These are phyloP conservation scores for Nebria ingens DNA, from an alignment of 1,140 invertebrate genomes.

Conservation along the genomic window DNA sequence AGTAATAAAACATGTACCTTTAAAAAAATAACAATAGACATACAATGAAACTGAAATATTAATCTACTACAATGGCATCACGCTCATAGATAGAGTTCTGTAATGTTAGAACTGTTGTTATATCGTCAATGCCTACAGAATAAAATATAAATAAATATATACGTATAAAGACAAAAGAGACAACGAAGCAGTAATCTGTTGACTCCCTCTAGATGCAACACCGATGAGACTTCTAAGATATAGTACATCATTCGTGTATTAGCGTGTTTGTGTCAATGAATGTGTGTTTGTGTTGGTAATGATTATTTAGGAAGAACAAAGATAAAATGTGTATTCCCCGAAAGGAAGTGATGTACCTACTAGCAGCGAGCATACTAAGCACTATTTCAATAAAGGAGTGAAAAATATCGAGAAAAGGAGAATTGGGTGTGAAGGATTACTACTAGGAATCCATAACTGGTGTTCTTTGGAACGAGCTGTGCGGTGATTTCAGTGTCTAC, in stretches of 20 bases:
- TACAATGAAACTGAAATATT: constrained; percentile 14
- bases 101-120: constrained; percentile 19
- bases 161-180: too few relatives aligned
- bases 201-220: constrained; percentile 7
- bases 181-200: constrained; percentile 4
- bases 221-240: constrained; percentile 6
- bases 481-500: too few relatives aligned
- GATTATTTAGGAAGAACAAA: too few relatives aligned
- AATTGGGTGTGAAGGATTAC: too few relatives aligned
- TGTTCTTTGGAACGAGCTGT: too few relatives aligned
- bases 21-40: constrained; percentile 16
- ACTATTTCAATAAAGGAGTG: not conserved
- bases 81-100: constrained; percentile 15
- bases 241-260: not conserved
- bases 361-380: not conserved
- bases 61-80: constrained; percentile 14
- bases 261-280: not conserved
- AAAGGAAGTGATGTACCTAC: too few relatives aligned
- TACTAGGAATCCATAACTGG: too few relatives aligned
- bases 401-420: too few relatives aligned
- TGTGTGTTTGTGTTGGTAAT: not conserved
- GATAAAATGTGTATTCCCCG: too few relatives aligned
- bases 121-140: constrained; percentile 5
- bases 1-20: constrained; percentile 23
- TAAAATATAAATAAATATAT: not conserved